phyloP scores from a whole-genome alignment of 2,797 vertebrate genomes.

The Pterois miles region DNA sequence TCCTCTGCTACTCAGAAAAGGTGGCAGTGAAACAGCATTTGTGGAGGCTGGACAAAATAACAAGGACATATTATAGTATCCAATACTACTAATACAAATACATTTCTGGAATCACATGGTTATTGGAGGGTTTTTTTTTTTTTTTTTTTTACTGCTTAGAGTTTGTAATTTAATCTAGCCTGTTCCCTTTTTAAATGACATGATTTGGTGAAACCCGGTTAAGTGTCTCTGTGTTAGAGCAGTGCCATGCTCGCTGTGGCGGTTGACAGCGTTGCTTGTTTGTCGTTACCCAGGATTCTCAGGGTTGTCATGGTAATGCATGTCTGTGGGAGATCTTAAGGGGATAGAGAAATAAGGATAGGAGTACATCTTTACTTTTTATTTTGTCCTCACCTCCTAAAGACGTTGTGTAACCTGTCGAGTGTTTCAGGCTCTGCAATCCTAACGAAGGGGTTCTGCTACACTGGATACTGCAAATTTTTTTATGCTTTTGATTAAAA shows the following conservation, averaged over 20 bases:
- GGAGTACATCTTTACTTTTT: constrained; percentile 35
- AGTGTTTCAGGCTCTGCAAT: background rate
- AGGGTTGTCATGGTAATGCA: constrained; percentile 69
- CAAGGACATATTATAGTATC: background rate
- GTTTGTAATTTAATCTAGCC: background rate
- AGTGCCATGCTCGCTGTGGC: constrained; percentile 3
- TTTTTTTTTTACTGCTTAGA: background rate
- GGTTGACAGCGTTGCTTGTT: constrained; percentile 47
- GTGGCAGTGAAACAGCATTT: background rate
- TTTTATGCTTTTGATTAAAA: background rate
- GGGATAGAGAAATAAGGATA: constrained; percentile 40
- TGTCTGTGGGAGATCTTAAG: constrained; percentile 52
- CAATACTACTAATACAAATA: background rate
- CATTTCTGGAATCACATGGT: background rate
- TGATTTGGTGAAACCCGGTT: background rate
- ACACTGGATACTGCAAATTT: background rate
- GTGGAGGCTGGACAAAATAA: background rate
- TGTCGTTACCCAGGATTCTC: constrained; percentile 59
- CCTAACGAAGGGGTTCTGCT: background rate
- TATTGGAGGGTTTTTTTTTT: too few species aligned
- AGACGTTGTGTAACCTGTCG: background rate
- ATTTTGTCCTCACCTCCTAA: background rate
- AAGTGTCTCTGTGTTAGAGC: constrained; percentile 9
- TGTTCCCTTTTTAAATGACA: background rate
- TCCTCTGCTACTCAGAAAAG: background rate